Conservation (phyloP, 2,113 vertebrate genomes). For the Hippocampus guttulatus region DNA sequence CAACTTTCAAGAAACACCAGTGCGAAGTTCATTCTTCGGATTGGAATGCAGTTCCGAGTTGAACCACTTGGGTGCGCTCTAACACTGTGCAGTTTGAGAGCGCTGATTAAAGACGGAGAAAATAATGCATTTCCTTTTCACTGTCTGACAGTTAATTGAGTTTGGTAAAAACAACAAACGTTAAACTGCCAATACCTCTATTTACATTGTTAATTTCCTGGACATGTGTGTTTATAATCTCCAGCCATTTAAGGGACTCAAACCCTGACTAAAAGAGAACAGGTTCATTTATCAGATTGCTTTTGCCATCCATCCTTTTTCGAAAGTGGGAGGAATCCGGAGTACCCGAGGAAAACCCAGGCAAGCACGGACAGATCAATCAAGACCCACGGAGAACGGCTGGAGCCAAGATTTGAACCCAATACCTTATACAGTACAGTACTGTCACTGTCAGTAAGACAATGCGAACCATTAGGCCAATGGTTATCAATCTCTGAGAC, state of each 20-base stretch:
- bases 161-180: neutral
- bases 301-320: no score
- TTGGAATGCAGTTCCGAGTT: conserved; percentile 10
- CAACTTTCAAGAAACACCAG: neutral
- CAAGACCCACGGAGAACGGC: no score
- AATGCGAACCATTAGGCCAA: no score
- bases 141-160: neutral
- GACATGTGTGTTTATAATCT: neutral
- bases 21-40: neutral
- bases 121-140: neutral
- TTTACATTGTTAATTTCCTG: neutral
- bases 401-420: no score
- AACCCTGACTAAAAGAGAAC: neutral
- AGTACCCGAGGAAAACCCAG: no score
- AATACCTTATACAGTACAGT: no score
- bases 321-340: no score
- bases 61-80: conserved; percentile 43
- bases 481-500: no score
- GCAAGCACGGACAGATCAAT: no score
- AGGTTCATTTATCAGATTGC: no score
- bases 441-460: no score
- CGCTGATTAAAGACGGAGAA: neutral
- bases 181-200: neutral
- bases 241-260: neutral
- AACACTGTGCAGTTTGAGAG: conserved; percentile 27